Evolutionary conservation across 2,797 vertebrate species (phyloP).

Genomic region (Sebastes trivittatus): DNA sequence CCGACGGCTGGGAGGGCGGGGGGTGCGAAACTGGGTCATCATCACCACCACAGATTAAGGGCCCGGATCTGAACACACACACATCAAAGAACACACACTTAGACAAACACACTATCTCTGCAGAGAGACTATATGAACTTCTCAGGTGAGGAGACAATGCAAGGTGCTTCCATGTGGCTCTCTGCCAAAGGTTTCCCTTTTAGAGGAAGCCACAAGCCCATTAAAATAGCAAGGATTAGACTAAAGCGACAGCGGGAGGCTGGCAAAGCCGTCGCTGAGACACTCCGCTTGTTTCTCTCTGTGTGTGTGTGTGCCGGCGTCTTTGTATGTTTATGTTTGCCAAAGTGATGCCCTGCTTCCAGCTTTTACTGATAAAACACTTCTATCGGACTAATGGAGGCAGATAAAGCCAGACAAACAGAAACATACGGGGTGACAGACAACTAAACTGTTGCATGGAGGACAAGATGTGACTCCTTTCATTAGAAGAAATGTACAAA

Average conservation of each 20-base stretch:
- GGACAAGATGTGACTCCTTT: not conserved
- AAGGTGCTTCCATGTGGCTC: not conserved
- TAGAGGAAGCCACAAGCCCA: constrained; percentile 57
- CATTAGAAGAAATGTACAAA: not conserved
- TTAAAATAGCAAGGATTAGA: constrained; percentile 71
- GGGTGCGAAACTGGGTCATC: constrained; percentile 76
- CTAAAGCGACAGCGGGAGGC: constrained; percentile 52
- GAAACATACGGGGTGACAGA: not conserved
- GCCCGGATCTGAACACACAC: constrained; percentile 40
- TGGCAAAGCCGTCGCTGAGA: constrained; percentile 53
- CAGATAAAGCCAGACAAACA: not conserved
- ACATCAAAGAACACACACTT: not conserved
- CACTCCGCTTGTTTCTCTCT: not conserved
- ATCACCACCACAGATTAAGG: constrained; percentile 66
- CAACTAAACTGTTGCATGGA: not conserved
- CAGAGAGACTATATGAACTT: not conserved
- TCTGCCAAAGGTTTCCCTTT: constrained; percentile 60
- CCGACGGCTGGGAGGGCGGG: constrained; percentile 42
- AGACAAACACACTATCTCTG: not conserved
- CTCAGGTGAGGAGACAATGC: constrained; percentile 33
- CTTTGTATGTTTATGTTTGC: constrained; percentile 13
- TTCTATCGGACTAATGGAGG: not conserved
- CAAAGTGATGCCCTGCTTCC: constrained; percentile 23
- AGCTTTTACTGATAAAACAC: constrained; percentile 5
- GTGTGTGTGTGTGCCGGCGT: not conserved